Conservation (phyloP, 1,140 invertebrate genomes). For the Cyclargus thomasi region DNA sequence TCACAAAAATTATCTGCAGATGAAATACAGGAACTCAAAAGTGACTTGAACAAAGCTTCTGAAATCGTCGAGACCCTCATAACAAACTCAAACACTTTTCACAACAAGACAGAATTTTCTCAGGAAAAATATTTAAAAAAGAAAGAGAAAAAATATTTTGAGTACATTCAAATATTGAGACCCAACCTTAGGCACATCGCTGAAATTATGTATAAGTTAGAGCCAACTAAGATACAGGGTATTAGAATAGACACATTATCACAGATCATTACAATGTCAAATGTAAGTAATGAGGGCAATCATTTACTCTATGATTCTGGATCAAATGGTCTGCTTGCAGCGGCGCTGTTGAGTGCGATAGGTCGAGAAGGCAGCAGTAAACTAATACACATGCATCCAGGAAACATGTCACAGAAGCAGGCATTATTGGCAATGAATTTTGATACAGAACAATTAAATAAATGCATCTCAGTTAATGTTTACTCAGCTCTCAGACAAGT, state of each 20-base stretch:
- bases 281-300: constrained; percentile 85
- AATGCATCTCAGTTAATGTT: constrained; percentile 82
- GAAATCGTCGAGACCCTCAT: constrained; percentile 91
- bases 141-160: constrained; percentile 93
- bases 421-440: constrained; percentile 87
- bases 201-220: constrained; percentile 86
- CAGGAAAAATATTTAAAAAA: constrained; percentile 96
- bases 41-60: constrained; percentile 83
- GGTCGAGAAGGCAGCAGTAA: constrained; percentile 78
- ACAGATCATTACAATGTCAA: constrained; percentile 88
- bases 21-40: constrained; percentile 87
- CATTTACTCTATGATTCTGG: constrained; percentile 93
- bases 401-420: constrained; percentile 85
- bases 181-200: constrained; percentile 85
- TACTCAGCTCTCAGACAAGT: constrained; percentile 82
- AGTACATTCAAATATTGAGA: constrained; percentile 83
- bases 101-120: constrained; percentile 91
- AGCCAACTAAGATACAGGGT: constrained; percentile 85
- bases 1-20: constrained; percentile 90
- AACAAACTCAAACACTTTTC: constrained; percentile 91
- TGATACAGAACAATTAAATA: constrained; percentile 78
- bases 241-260: constrained; percentile 90
- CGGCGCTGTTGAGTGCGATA: constrained; percentile 85
- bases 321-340: constrained; percentile 87
- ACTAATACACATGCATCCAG: constrained; percentile 86